Evolutionary conservation across 1,140 invertebrate genomes (phyloP), one percentile per base, ranked within the genome.

Genomic region (Hirudo medicinalis): DNA sequence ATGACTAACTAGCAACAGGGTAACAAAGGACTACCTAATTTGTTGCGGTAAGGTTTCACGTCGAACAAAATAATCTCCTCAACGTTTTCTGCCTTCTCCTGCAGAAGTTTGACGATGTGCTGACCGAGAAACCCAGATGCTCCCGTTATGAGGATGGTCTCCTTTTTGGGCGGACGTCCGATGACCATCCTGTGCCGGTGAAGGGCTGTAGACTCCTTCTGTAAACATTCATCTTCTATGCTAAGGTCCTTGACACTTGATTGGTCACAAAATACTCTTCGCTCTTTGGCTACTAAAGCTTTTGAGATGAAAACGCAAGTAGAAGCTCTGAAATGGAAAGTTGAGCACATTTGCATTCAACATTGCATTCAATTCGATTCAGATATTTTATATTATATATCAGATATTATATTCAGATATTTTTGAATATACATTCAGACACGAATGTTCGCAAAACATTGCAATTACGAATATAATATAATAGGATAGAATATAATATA

Each of bases 61-160:
- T 88, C 87, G 68, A 87, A 76, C 0, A 86, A 80, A 19, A 87
- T 79, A 57, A 89, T 87, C 80, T 88, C 87, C 36, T 77, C 78
- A 29, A 88, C 76, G 68, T 77, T 73, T 55, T 76, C 76, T 69
- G 84, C 83, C 54, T 81, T 77, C 74, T 85, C 76, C 73, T 88
- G 83, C 13, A 87, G 77, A 69, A 84, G 81, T 71, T 79, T 79
- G 15, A 89, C 81, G 22, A 88, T 79, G 78, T 88, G 87, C 75
- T 87, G 86, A 13, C 87, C 87, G 40, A 88, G 78, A 78, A 88
- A 89, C 13, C 87, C 87, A 73, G 84, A 85, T 15, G 85, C 86
- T 54, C 87, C 88, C 80, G 79, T 78, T 72, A 84, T 77, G 70
- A 79, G 49, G 32, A 80, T 75, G 8, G 76, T 70, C 40, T 43